A percentile compares a stretch with the other conserved stretches of the same genome.
phyloP scores from a whole-genome alignment of 2,113 vertebrate genomes.

The Myxocyprinus asiaticus region DNA sequence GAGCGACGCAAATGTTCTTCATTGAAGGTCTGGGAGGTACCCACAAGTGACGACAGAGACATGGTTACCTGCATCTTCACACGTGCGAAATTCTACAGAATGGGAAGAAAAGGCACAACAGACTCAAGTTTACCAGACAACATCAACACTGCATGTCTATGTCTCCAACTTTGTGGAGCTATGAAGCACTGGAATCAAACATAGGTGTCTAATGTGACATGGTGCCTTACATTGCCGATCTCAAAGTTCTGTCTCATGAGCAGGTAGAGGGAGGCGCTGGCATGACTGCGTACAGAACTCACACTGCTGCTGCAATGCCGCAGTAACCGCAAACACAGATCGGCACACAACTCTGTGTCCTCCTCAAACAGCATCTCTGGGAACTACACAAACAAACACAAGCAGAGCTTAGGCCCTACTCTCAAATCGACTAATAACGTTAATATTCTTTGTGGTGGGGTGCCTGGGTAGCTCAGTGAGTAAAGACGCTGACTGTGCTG shows the following conservation, averaged over 20 bases:
- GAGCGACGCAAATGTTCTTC: constrained; percentile 88
- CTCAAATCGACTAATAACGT: neutral
- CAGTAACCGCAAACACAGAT: constrained; percentile 87
- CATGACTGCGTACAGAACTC: constrained; percentile 80
- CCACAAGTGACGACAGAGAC: constrained; percentile 89
- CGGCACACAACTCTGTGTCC: constrained; percentile 89
- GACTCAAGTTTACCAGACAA: neutral
- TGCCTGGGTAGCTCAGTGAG: too few relatives aligned
- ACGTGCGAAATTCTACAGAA: constrained; percentile 87
- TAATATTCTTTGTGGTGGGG: too few relatives aligned
- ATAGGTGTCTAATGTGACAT: neutral
- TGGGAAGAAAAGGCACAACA: neutral
- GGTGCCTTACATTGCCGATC: constrained; percentile 84
- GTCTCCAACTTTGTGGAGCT: neutral
- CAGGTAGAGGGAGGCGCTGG: constrained; percentile 90
- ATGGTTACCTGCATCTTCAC: constrained; percentile 97
- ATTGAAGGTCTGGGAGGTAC: constrained; percentile 85
- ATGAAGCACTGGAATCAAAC: neutral
- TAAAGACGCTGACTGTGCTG: too few relatives aligned
- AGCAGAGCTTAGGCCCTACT: neutral
- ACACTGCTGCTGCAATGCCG: constrained; percentile 88
- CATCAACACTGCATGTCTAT: too few relatives aligned
- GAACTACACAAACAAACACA: constrained; percentile 71
- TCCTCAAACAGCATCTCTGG: constrained; percentile 94
- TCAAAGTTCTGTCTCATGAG: constrained; percentile 95